Conservation (phyloP, 2,888 invertebrate genomes). For the Nymphalis urticae region DNA sequence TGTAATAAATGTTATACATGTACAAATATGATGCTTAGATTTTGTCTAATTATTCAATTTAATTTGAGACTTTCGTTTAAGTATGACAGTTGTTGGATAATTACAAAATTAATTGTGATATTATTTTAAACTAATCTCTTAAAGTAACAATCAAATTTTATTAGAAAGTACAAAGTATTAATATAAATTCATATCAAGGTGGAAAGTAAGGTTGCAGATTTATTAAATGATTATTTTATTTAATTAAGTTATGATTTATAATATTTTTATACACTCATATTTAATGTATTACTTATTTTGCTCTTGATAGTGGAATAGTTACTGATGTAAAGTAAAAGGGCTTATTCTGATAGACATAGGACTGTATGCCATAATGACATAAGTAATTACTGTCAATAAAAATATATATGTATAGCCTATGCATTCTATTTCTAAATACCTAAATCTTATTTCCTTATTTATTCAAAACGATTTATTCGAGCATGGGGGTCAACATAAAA, state of each 20-base stretch:
- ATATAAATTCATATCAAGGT: slow-evolving; percentile 32
- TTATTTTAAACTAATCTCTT: slow-evolving; percentile 31
- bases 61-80: not conserved
- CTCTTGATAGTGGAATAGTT: slow-evolving; percentile 35
- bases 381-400: slow-evolving; percentile 36
- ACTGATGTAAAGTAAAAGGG: slow-evolving; percentile 29
- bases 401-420: slow-evolving; percentile 21
- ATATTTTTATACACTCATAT: slow-evolving; percentile 31
- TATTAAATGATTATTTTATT: slow-evolving; percentile 11
- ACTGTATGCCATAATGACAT: slow-evolving; percentile 42
- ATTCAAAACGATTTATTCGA: too few relatives aligned
- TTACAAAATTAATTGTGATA: slow-evolving; percentile 33
- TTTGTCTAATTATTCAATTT: not conserved
- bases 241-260: slow-evolving; percentile 29
- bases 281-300: slow-evolving; percentile 27
- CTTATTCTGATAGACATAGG: slow-evolving; percentile 27
- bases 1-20: not conserved
- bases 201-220: slow-evolving; percentile 16
- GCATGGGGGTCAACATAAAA: too few relatives aligned
- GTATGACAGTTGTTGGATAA: slow-evolving; percentile 7
- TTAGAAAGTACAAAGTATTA: slow-evolving; percentile 39
- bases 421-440: slow-evolving; percentile 2
- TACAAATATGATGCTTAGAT: not conserved
- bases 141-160: slow-evolving; percentile 20
- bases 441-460: too few relatives aligned